Base-by-base conservation (phyloP, 2,797 vertebrate genomes). In the Alectoris magna region DNA sequence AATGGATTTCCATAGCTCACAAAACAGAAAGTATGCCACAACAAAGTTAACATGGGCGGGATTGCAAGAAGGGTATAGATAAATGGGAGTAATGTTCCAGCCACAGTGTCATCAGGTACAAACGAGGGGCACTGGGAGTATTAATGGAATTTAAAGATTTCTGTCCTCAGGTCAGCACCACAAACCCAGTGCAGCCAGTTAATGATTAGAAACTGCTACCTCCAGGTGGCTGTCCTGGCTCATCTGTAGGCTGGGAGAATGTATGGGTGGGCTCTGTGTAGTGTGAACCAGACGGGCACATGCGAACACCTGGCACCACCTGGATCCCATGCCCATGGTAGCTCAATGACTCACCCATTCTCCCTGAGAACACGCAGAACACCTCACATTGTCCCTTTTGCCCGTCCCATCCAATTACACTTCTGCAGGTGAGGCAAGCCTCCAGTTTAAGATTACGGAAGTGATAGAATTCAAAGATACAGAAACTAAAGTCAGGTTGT, bases 121-220 rank as follows among this genome's bases (percentile, higher is more conserved):
- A 75, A 75, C 5, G 2, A 78, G 75, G 39, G 58, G 51, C 77
- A 78, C 3, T 72, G 26, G 7, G 41, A 49, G 10, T 43, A 64
- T 76, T 88, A 86, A 77, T 60, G 60, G 58, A 70, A 93, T 84
- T 63, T 91, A 13, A 38, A 76, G 84, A 89, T 63, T 84, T 64
- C 59, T 79, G 78, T 90, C 49, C 38, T 66, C 62, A 87, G 68
- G 77, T 88, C 67, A 92, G 68, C 68, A 73, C 64, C 38, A 62
- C 56, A 92, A 91, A 75, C 14, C 17, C 38, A 53, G 73, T 66
- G 75, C 60, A 91, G n/a, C 60, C 84, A 75, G 96, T 93, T 97
- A 96, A 97, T 95, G 69, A 95, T 93, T 91, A 96, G 77, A 94
- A 92, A 87, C 68, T 68, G 84, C 23, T 93, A 76, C 85, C 71